Base-by-base conservation (phyloP, 2,113 vertebrate genomes). In the Globicephala melas region DNA sequence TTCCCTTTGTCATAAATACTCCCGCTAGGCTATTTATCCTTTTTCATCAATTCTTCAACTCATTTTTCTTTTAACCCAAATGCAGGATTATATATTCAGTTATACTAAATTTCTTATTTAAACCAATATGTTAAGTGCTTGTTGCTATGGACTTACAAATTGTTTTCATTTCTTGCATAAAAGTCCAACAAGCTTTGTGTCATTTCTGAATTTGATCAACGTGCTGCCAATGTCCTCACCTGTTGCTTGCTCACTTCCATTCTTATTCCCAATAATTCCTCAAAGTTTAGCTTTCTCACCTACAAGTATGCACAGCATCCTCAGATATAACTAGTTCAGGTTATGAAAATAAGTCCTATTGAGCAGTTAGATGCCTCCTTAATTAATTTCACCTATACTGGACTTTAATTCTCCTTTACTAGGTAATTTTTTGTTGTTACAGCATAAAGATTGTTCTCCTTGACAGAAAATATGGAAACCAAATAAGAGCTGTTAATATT, bases 101-200 rank as follows among this genome's bases (percentile, higher is more conserved):
- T 76, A 88, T 63, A 88, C 12, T 68, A 71, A 44, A 90, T 71
- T 80, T 68, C 58, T 95, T 94, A 86, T 74, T 90, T 91, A 82
- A 91, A 91, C 55, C 47, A 67, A 74, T 50, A 74, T 85, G 55
- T 84, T 76, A 86, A 91, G 3, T 53, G 50, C 47, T 60, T 94
- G 11, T 60, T 91, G 67, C 33, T 82, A 94, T 8, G 91, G 58
- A 81, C 63, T 94, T 94, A n/a, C 55, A 91, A 91, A 82, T 94
- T 82, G 87, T 94, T 74, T 86, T 87, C 38, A 63, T 53, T 70
- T 50, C 26, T 89, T 93, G 6, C 38, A 77, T 89, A 70, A 70
- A 89, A 28, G n/a, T 87, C 44, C 89, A 73, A 84, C 26, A 80
- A 36, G 44, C 25, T 88, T 96, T 96, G n/a, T 67, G n/a, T 50